phyloP scores from a whole-genome alignment of 2,888 invertebrate genomes.

The Rhodophaea formosa region DNA sequence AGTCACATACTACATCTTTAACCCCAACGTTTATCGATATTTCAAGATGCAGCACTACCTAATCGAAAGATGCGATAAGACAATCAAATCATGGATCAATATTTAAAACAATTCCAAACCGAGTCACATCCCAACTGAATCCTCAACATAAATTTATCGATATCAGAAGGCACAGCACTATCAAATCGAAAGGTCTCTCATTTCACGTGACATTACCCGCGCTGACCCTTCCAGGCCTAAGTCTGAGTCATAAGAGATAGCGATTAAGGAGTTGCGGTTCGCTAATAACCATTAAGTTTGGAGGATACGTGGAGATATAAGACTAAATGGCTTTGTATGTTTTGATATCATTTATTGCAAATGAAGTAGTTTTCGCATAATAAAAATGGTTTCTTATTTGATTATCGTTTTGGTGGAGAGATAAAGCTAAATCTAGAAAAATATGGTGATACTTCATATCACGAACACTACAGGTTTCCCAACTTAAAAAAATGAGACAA shows the following conservation, averaged over 20 bases:
- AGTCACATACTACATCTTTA: neutral
- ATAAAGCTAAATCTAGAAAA: too few relatives aligned
- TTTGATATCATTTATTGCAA: too few relatives aligned
- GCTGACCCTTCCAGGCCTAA: conserved; percentile 46
- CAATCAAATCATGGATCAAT: too few relatives aligned
- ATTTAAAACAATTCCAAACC: neutral
- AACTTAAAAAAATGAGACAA: too few relatives aligned
- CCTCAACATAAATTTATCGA: conserved; percentile 26
- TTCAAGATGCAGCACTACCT: conserved; percentile 41
- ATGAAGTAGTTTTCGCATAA: too few relatives aligned
- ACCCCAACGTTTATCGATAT: conserved; percentile 27
- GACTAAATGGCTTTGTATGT: neutral
- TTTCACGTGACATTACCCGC: conserved; percentile 74
- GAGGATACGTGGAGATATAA: neutral
- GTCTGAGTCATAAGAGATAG: conserved; percentile 1
- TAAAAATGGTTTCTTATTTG: too few relatives aligned
- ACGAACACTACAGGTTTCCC: too few relatives aligned
- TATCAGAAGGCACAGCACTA: conserved; percentile 42
- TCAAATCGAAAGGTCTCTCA: conserved; percentile 54
- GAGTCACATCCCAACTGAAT: neutral
- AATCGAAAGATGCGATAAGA: conserved; percentile 41
- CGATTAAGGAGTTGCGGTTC: conserved; percentile 2
- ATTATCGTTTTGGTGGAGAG: too few relatives aligned
- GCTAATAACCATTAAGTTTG: neutral
- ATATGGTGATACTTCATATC: too few relatives aligned